Percentiles rank a stretch among this genome's conserved stretches.
These are phyloP conservation scores for Hemicrepidius hirtus DNA, from an alignment of 2,888 invertebrate genomes.

Conservation along the genomic window DNA sequence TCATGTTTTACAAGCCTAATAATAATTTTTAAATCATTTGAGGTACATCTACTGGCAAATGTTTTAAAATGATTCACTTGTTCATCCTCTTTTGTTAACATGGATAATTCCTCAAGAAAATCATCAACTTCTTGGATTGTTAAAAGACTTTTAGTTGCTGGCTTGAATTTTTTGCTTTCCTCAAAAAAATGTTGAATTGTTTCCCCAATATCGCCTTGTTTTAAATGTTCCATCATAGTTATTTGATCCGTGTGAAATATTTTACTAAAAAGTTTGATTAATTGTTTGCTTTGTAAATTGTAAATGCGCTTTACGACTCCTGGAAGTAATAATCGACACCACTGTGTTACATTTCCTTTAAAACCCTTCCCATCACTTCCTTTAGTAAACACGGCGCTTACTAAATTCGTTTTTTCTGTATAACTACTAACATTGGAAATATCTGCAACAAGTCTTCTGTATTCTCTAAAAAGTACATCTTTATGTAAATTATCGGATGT, in stretches of 20 bases:
- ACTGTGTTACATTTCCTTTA: conserved; percentile 84
- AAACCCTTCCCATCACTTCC: conserved; percentile 79
- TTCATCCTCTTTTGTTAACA: conserved; percentile 90
- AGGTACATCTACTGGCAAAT: conserved; percentile 84
- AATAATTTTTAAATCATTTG: conserved; percentile 87
- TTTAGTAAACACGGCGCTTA: conserved; percentile 80
- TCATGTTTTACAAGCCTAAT: conserved; percentile 94
- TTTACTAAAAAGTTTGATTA: conserved; percentile 90
- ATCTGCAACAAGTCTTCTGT: conserved; percentile 84
- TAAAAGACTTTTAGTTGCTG: conserved; percentile 80
- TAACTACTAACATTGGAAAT: conserved; percentile 87
- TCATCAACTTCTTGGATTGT: conserved; percentile 85
- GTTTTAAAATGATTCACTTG: conserved; percentile 85
- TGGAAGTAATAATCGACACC: conserved; percentile 90
- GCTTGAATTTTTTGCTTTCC: conserved; percentile 76
- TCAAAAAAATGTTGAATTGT: conserved; percentile 88
- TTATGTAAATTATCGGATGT: conserved; percentile 65
- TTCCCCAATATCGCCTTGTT: conserved; percentile 93
- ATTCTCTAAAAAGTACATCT: conserved; percentile 86
- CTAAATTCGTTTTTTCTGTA: conserved; percentile 84
- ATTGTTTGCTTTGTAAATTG: conserved; percentile 93
- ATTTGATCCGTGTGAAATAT: conserved; percentile 84
- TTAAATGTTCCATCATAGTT: conserved; percentile 90
- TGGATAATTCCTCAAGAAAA: conserved; percentile 83
- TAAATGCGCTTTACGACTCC: conserved; percentile 89